Conservation (phyloP, 2,888 invertebrate species). For the Cynaeus angustus region DNA sequence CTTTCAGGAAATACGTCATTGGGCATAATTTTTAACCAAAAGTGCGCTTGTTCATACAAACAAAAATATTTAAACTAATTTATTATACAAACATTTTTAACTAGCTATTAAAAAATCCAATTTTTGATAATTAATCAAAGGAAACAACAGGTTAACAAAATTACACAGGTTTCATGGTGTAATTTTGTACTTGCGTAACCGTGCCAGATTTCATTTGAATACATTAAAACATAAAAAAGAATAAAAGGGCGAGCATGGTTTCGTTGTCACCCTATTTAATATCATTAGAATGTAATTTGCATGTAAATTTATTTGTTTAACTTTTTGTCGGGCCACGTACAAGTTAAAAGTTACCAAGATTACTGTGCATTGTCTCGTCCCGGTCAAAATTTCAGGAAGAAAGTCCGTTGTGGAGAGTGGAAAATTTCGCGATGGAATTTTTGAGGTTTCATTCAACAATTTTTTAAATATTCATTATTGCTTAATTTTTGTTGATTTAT, state of each 20-base stretch:
- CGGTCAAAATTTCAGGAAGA: slow-evolving; percentile 7
- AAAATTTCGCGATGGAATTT: too few relatives aligned
- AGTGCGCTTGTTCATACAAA: too few relatives aligned
- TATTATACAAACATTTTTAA: too few relatives aligned
- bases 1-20: too few relatives aligned
- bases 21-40: too few relatives aligned
- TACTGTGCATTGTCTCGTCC: slow-evolving; percentile 1
- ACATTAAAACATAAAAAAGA: slow-evolving; percentile 1
- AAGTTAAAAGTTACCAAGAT: slow-evolving; percentile 5
- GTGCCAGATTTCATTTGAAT: slow-evolving; percentile 1
- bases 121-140: background rate
- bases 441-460: too few relatives aligned
- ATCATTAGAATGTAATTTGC: slow-evolving; percentile 2
- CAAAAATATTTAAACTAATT: too few relatives aligned
- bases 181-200: slow-evolving; percentile 2
- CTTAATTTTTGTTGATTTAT: slow-evolving; percentile 12
- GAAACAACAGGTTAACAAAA: background rate
- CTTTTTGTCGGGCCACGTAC: background rate
- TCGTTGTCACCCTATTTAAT: slow-evolving; percentile 3
- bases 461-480: background rate
- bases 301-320: slow-evolving; percentile 2
- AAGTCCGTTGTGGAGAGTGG: too few relatives aligned
- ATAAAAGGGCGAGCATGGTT: background rate
- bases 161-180: background rate
- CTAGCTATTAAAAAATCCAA: too few relatives aligned